Evolutionary conservation across 2,888 invertebrate species (phyloP).

Genomic region (Euplagia quadripunctaria): DNA sequence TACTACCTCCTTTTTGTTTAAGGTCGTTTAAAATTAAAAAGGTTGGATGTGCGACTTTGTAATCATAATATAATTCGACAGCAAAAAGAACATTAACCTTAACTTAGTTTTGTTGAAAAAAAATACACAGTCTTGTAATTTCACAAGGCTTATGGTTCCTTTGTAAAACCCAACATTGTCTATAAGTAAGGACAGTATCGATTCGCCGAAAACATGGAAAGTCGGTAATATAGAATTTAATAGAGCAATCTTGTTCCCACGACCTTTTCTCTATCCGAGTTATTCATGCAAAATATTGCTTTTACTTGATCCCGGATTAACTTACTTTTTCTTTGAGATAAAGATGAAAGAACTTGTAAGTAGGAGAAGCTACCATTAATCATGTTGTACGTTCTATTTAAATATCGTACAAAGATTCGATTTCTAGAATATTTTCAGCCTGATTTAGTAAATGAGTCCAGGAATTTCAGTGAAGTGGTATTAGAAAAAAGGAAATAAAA

Average conservation of each 20-base stretch:
- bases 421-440: neutral
- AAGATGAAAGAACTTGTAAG: constrained; percentile 42
- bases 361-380: constrained; percentile 40
- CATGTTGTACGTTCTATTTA: constrained; percentile 28
- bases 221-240: constrained; percentile 29
- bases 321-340: constrained; percentile 38
- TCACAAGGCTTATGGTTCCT: no score
- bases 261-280: constrained; percentile 33
- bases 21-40: no score
- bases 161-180: constrained; percentile 4
- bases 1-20: no score
- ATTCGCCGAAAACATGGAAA: constrained; percentile 24
- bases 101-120: no score
- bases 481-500: neutral
- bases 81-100: no score
- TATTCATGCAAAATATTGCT: constrained; percentile 48
- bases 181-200: constrained; percentile 19
- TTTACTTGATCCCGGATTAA: constrained; percentile 39
- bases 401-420: constrained; percentile 6
- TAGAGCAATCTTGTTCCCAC: constrained; percentile 27
- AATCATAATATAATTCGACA: no score
- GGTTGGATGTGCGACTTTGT: no score
- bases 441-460: neutral
- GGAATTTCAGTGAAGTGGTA: neutral
- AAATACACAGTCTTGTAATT: no score